Evolutionary conservation across 2,113 vertebrate genomes (phyloP), one percentile per base, ranked within the genome.

Genomic region (Pristiophorus japonicus): DNA sequence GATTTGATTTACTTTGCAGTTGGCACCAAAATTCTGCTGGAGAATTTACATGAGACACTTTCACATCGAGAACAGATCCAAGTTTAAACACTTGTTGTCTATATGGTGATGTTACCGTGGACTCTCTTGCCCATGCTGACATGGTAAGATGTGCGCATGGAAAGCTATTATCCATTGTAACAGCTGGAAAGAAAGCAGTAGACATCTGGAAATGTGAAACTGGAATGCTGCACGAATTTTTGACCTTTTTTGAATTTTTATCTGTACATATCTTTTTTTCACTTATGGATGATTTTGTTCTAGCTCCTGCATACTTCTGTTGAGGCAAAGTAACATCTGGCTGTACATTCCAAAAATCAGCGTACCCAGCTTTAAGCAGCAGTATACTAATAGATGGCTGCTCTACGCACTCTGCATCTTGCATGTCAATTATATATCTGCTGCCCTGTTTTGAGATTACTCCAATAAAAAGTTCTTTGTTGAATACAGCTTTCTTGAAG

Each of bases 21-120:
- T 98, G 98, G 96, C 99, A 99, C 96, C 98, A 99, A 96, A 99
- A 99, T 95, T 98, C 97, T 65, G 96, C 97, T 93, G 98, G 98
- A 7, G 98, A 98, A 96, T 70, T 96, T 67, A 97, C 81, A 73
- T 96, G 96, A 85, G 97, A 98, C 96, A 98, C 98, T 0, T 95
- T 93, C 0, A 99, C 98, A 96, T 97, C 95, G 20, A 98, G 95
- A 96, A 98, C 96, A 96, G 95, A 95, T 95, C 98, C 98, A 65
- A 98, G 98, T 62, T 97, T 97, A 96, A 99, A 97, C 18, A 75
- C 87, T 45, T 97, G 93, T 11, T 96, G 96, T 96, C 97, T 98
- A 91, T 97, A 98, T 95, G 59, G 65, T 30, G 93, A 94, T 45
- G 38, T 42, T 51, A 94, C 10, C 22, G 27, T 47, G 27, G 66